Percentiles rank a stretch among this genome's conserved stretches.
Conservation (phyloP, 1,140 invertebrate species). For the Drosophila willistoni region DNA sequence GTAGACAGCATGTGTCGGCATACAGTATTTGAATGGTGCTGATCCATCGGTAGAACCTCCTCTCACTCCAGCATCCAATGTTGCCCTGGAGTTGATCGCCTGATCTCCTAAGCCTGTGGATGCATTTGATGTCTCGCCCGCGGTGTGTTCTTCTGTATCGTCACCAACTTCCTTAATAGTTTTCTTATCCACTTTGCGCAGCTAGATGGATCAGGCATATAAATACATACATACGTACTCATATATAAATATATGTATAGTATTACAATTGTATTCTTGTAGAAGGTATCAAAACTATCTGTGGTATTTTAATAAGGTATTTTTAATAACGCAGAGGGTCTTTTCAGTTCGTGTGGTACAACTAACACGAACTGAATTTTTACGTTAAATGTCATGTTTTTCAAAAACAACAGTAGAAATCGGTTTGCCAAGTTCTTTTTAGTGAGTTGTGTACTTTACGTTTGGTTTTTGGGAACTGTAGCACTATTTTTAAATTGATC, state of each 20-base stretch:
- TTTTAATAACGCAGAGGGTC: background rate
- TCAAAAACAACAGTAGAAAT: too few species aligned
- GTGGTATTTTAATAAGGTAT: background rate
- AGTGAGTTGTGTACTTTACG: too few species aligned
- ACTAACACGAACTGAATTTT: background rate
- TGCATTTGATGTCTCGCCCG: constrained; percentile 22
- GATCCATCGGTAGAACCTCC: constrained; percentile 67
- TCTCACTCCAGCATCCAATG: constrained; percentile 23
- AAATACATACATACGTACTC: constrained; percentile 44
- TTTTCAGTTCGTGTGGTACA: background rate
- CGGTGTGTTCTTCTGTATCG: constrained; percentile 34
- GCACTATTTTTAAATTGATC: too few species aligned
- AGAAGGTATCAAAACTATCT: background rate
- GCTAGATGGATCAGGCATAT: constrained; percentile 69
- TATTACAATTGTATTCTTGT: background rate
- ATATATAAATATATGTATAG: constrained; percentile 10
- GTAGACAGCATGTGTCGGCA: constrained; percentile 85
- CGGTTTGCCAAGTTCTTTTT: too few species aligned
- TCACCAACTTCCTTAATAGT: constrained; percentile 51
- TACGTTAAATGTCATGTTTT: background rate
- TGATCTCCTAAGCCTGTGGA: constrained; percentile 39
- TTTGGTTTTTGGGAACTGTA: too few species aligned
- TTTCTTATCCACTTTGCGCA: constrained; percentile 75
- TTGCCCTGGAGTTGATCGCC: constrained; percentile 24
- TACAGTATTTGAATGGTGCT: constrained; percentile 84